Evolutionary conservation across 1,140 invertebrate species (phyloP).

Genomic region (Drosophila elegans): DNA sequence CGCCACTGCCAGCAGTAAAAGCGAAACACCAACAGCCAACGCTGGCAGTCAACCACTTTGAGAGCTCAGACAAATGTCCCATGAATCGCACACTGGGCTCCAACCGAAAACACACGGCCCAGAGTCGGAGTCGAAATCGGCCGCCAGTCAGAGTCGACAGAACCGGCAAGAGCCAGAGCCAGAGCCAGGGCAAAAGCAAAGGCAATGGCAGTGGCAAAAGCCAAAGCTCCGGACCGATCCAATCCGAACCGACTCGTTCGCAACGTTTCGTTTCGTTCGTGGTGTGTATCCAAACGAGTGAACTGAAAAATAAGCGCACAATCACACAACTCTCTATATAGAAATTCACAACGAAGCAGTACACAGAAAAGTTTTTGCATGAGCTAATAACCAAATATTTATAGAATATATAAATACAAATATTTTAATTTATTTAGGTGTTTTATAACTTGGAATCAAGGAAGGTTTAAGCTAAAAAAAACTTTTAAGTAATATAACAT

Average conservation of each 20-base stretch:
- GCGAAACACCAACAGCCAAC: constrained; percentile 27
- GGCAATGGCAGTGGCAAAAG: constrained; percentile 30
- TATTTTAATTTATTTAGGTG: no score
- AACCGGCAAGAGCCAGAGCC: constrained; percentile 23
- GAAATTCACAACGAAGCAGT: constrained; percentile 36
- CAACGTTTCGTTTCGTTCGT: constrained; percentile 42
- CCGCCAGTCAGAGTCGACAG: constrained; percentile 10
- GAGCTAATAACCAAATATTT: no score
- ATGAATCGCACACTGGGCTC: constrained; percentile 47
- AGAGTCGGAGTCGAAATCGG: constrained; percentile 15
- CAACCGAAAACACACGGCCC: constrained; percentile 22
- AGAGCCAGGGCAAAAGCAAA: constrained; percentile 5
- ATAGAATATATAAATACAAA: no score
- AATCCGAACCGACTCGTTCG: constrained; percentile 35
- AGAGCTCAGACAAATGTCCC: constrained; percentile 63
- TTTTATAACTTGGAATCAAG: no score
- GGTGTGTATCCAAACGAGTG: constrained; percentile 65
- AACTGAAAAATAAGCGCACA: constrained; percentile 64
- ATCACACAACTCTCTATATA: constrained; percentile 23
- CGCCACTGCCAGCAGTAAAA: constrained; percentile 52
- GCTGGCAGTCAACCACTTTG: constrained; percentile 54
- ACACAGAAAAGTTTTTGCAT: constrained; percentile 8
- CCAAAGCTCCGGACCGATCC: constrained; percentile 29
- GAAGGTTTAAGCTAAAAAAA: no score
- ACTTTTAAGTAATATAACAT: no score